Percentiles rank a stretch among this genome's conserved stretches.
Evolutionary conservation across 1,140 invertebrate species (phyloP).

Genomic region (Uloborus diversus): DNA sequence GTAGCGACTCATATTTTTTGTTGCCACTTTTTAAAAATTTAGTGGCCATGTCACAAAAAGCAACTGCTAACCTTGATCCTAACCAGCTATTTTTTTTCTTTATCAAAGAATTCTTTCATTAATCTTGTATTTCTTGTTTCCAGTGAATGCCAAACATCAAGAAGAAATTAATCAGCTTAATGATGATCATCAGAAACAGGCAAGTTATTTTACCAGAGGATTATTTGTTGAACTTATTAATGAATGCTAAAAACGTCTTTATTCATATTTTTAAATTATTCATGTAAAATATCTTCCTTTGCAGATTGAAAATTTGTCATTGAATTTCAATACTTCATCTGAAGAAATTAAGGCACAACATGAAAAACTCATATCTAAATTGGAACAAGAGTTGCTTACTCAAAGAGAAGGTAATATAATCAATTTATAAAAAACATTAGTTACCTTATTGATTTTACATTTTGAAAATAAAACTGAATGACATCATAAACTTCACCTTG

Average conservation of each 20-base stretch:
- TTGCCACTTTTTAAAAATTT: no score
- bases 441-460: background rate
- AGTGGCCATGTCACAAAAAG: no score
- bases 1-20: no score
- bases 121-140: no score
- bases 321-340: background rate
- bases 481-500: background rate
- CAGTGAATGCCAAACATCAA: constrained; percentile 45
- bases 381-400: constrained; percentile 31
- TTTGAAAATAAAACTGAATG: background rate
- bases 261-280: no score
- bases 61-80: no score
- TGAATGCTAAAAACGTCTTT: no score
- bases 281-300: background rate
- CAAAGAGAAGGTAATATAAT: constrained; percentile 48
- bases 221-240: no score
- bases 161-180: constrained; percentile 47
- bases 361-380: background rate
- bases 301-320: constrained; percentile 2
- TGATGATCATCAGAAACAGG: constrained; percentile 39
- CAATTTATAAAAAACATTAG: background rate
- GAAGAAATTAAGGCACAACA: constrained; percentile 1
- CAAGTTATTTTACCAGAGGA: background rate
- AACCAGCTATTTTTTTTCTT: no score
- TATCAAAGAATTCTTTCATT: no score